Evolutionary conservation across 2,888 invertebrate species (phyloP).

Genomic region (Epinotia demarniana): DNA sequence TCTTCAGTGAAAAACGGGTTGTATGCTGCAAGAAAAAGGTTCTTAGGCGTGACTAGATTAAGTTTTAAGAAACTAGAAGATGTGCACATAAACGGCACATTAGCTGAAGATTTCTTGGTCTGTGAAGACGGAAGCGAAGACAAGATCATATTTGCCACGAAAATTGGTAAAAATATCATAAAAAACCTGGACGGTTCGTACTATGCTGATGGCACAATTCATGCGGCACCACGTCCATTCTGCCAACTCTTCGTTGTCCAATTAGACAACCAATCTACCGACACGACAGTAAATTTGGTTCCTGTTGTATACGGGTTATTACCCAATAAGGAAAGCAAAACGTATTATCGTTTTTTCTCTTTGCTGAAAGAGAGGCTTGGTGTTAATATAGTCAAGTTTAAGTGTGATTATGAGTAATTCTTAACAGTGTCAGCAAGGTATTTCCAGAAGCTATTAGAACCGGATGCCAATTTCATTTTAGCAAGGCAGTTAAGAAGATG

Average conservation of each 20-base stretch:
- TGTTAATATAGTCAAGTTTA: conserved; percentile 15
- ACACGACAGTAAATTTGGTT: background rate
- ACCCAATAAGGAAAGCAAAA: conserved; percentile 10
- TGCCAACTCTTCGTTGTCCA: conserved; percentile 10
- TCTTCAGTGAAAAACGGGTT: background rate
- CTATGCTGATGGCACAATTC: conserved; percentile 20
- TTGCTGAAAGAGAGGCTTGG: conserved; percentile 8
- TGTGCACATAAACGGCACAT: conserved; percentile 7
- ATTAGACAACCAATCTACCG: conserved; percentile 7
- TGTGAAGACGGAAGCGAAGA: conserved; percentile 10
- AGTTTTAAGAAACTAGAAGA: background rate
- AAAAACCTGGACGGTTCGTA: conserved; percentile 19
- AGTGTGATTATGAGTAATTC: conserved; percentile 10
- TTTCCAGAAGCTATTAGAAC: conserved; percentile 4
- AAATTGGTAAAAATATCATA: conserved; percentile 2
- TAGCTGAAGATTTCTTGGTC: conserved; percentile 12
- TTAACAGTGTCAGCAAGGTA: conserved; percentile 8
- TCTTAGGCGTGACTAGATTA: background rate
- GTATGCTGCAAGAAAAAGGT: conserved; percentile 18
- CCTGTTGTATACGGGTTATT: conserved; percentile 17
- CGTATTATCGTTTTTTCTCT: conserved; percentile 10
- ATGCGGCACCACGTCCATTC: conserved; percentile 12
- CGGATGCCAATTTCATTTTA: conserved; percentile 10
- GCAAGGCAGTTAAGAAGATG: conserved; percentile 8
- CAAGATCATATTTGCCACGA: conserved; percentile 15